Base-by-base conservation (phyloP, 92 coral and sea anemone species). In the Diadumene lineata region DNA sequence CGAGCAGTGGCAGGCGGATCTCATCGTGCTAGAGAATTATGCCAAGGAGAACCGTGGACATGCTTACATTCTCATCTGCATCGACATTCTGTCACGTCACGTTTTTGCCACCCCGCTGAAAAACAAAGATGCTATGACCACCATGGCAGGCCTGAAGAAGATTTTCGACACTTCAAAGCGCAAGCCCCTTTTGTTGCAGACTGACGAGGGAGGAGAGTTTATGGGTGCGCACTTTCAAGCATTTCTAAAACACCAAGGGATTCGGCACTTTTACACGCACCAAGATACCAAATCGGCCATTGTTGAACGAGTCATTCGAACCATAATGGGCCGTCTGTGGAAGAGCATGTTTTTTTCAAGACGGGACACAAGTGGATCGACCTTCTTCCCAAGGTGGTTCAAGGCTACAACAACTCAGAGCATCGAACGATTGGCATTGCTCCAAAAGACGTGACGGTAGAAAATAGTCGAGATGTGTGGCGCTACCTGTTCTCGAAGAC, bases 1-100 rank as follows among this genome's bases (percentile, higher is more conserved):
- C 22, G 76, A 71, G 27, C 76, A 44, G 17, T 44, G 51, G 51
- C 51, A 44, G 51, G 51, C 51, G 10, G 51, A 44, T 44, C 51
- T 44, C 10, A 44, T 44, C 17, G 51, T 8, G 10, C 10, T 44
- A 8, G 10, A 44, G 17, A 44, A 44, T 9, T 44, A 44, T 17
- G 9, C 51, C 17, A 9, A 17, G 17, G 9, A 17, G 51, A 44
- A 44, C 17, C 9, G 17, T 8, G 51, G 51, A 8, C 17, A 44
- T 17, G 10, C 10, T 44, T 44, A 44, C 51, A 44, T 44, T 8
- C 51, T 44, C 10, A 44, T 44, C 9, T 44, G 51, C 51, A 61
- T 61, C 19, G 66, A 61, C 26, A 33, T 61, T 16, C 19, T 61
- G 19, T 61, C 66, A 1, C 66, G 66, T 10, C 22, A 25, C 3